Conservation (phyloP, 1,140 invertebrate species). For the Lanistes nyassanus region DNA sequence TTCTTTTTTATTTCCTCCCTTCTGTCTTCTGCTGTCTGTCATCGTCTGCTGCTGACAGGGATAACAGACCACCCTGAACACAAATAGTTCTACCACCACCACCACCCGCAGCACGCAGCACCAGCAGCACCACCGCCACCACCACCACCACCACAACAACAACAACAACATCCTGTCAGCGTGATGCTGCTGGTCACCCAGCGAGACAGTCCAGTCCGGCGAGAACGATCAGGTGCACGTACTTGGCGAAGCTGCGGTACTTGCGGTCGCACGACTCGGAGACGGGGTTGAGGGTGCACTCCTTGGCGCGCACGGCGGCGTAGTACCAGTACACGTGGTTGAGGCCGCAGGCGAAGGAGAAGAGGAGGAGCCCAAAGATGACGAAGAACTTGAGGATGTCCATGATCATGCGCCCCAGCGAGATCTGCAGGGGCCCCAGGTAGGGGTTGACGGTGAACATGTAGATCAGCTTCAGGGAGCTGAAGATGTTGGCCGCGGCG, state of each 20-base stretch:
- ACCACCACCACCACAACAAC: no score
- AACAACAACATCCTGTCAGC: background rate
- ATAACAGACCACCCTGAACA: background rate
- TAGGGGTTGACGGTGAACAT: slow-evolving; percentile 99
- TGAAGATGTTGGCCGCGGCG: slow-evolving; percentile 94
- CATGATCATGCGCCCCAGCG: slow-evolving; percentile 94
- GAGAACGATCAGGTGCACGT: slow-evolving; percentile 45
- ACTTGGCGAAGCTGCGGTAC: slow-evolving; percentile 65
- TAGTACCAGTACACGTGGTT: slow-evolving; percentile 98
- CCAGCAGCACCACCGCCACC: no score
- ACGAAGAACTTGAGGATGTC: slow-evolving; percentile 98
- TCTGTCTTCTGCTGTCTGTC: no score
- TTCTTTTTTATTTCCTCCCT: no score
- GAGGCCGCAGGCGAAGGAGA: slow-evolving; percentile 95
- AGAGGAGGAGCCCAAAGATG: slow-evolving; percentile 93
- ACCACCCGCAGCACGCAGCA: background rate
- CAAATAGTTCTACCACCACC: background rate
- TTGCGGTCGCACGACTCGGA: slow-evolving; percentile 52
- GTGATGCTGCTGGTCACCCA: no score
- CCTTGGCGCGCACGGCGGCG: slow-evolving; percentile 87
- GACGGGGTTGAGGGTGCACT: slow-evolving; percentile 72
- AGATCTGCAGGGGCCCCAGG: slow-evolving; percentile 96
- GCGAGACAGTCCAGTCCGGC: no score
- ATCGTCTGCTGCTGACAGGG: slow-evolving; percentile 50
- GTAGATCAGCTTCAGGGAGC: slow-evolving; percentile 97